These are phyloP conservation scores for Dunckerocampus dactyliophorus DNA, from an alignment of 2,113 vertebrate genomes.

Conservation along the genomic window DNA sequence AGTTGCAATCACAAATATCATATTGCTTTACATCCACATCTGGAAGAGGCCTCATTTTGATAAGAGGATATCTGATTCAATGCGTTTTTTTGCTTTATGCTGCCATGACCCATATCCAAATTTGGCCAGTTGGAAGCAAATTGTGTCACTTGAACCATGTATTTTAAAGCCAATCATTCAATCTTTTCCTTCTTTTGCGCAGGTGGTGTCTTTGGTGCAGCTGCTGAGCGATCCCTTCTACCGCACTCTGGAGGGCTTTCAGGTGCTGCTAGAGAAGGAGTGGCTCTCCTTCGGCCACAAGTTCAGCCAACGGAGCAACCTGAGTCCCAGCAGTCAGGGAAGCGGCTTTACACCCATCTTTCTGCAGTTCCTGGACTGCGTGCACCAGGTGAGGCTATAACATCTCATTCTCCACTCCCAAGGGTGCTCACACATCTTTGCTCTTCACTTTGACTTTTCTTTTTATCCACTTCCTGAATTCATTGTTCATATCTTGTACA, in stretches of 20 bases:
- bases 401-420: no score
- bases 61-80: no score
- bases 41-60: no score
- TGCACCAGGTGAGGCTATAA: slow-evolving; percentile 85
- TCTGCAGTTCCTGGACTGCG: slow-evolving; percentile 94
- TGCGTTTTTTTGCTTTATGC: no score
- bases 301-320: slow-evolving; percentile 90
- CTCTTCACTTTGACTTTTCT: slow-evolving; percentile 15
- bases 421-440: neutral
- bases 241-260: slow-evolving; percentile 93
- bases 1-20: no score
- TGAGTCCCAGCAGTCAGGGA: slow-evolving; percentile 88
- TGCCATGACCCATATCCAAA: no score
- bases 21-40: no score
- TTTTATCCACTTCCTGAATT: slow-evolving; percentile 1
- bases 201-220: slow-evolving; percentile 93
- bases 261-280: slow-evolving; percentile 93
- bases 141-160: no score
- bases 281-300: slow-evolving; percentile 98
- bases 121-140: no score
- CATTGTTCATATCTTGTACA: slow-evolving; percentile 19
- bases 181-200: slow-evolving; percentile 12
- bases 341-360: slow-evolving; percentile 91
- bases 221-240: slow-evolving; percentile 95
- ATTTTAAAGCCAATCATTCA: neutral